Evolutionary conservation across 2,113 vertebrate genomes (phyloP).

Genomic region (Rhombomys opimus): DNA sequence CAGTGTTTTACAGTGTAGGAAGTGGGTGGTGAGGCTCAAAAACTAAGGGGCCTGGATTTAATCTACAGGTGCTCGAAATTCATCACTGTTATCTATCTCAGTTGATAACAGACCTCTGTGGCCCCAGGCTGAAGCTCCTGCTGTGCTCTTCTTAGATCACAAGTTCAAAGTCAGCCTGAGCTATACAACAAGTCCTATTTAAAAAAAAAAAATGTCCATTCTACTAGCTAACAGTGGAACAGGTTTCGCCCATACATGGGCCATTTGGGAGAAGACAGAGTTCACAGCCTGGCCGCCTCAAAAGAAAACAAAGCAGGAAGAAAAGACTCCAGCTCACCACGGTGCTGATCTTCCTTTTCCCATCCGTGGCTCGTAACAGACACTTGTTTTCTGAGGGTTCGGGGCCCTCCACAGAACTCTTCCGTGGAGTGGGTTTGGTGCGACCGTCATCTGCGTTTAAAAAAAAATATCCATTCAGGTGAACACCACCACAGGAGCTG

Average conservation of each 20-base stretch:
- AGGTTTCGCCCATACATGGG: background rate
- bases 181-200: background rate
- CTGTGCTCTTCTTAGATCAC: background rate
- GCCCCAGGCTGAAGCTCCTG: background rate
- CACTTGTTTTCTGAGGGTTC: constrained; percentile 98
- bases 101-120: background rate
- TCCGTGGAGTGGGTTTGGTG: constrained; percentile 95
- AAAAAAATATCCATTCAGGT: background rate
- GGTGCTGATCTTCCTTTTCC: constrained; percentile 98
- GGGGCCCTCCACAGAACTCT: constrained; percentile 92
- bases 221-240: background rate
- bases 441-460: constrained; percentile 94
- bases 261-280: background rate
- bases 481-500: background rate
- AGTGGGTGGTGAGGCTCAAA: background rate
- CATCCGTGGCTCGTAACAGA: constrained; percentile 97
- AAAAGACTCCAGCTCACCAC: constrained; percentile 90
- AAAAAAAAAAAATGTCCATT: too few relatives aligned
- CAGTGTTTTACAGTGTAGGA: background rate
- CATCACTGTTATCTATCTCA: background rate
- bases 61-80: background rate
- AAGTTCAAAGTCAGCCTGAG: background rate
- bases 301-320: background rate
- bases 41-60: too few relatives aligned
- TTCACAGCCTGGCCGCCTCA: background rate